phyloP scores from a whole-genome alignment of 2,888 invertebrate species.

The Altica lythri region DNA sequence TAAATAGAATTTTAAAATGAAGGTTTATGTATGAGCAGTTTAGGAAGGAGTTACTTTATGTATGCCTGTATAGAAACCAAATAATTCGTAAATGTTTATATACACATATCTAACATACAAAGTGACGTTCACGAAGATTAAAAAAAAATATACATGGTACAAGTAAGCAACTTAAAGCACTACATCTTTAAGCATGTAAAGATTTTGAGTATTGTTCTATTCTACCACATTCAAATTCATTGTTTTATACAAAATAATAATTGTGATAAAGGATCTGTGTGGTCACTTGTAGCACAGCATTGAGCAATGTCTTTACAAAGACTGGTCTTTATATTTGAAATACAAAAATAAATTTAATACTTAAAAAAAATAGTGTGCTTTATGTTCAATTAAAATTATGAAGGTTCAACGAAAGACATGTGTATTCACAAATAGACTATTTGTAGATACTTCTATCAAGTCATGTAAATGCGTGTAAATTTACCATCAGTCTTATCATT shows the following conservation, averaged over 20 bases:
- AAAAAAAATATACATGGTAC: slow-evolving; percentile 44
- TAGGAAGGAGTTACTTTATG: background rate
- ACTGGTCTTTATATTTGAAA: slow-evolving; percentile 20
- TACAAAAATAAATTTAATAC: slow-evolving; percentile 27
- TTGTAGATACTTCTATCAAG: slow-evolving; percentile 21
- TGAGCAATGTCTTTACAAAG: slow-evolving; percentile 27
- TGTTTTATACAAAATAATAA: slow-evolving; percentile 22
- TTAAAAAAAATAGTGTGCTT: slow-evolving; percentile 25
- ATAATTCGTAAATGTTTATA: slow-evolving; percentile 33
- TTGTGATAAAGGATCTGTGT: slow-evolving; percentile 14
- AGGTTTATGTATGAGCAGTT: no score
- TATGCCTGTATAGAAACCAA: slow-evolving; percentile 1
- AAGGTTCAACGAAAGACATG: background rate
- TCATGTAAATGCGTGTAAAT: slow-evolving; percentile 11
- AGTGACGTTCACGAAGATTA: slow-evolving; percentile 46
- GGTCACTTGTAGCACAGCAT: slow-evolving; percentile 28
- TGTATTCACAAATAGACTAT: slow-evolving; percentile 9
- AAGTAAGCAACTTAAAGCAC: slow-evolving; percentile 43
- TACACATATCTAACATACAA: slow-evolving; percentile 46
- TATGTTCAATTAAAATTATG: slow-evolving; percentile 4
- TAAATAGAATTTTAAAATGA: no score
- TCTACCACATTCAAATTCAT: slow-evolving; percentile 38
- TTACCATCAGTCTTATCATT: slow-evolving; percentile 14
- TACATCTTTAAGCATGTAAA: slow-evolving; percentile 44
- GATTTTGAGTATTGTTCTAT: slow-evolving; percentile 30